phyloP scores from a whole-genome alignment of 1,140 invertebrate genomes.

The Hypothenemus hampei region DNA sequence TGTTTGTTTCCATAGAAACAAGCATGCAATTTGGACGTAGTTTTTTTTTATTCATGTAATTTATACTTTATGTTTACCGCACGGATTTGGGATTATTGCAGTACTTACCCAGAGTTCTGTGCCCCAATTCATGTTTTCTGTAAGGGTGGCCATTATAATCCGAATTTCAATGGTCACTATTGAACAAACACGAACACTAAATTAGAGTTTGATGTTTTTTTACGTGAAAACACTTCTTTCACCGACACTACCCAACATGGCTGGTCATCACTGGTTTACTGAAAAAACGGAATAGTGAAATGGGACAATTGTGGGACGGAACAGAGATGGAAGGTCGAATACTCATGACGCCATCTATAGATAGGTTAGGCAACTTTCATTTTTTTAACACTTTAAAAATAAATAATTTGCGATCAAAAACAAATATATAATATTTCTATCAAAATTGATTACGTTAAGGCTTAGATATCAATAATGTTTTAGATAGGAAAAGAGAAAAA shows the following conservation, averaged over 20 bases:
- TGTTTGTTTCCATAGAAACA: too few relatives aligned
- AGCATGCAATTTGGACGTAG: too few relatives aligned
- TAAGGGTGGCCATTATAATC: conserved; percentile 36
- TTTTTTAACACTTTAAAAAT: too few relatives aligned
- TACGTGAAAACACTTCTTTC: conserved; percentile 31
- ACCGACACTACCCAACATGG: conserved; percentile 39
- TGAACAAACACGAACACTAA: conserved; percentile 33
- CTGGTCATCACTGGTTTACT: conserved; percentile 22
- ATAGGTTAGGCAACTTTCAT: too few relatives aligned
- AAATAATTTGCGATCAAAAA: too few relatives aligned
- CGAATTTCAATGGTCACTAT: conserved; percentile 26
- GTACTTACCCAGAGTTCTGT: conserved; percentile 58
- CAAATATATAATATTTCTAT: too few relatives aligned
- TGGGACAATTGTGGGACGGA: conserved; percentile 7
- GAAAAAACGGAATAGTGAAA: conserved; percentile 15
- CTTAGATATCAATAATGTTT: too few relatives aligned
- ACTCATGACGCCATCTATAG: too few relatives aligned
- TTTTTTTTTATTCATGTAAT: neutral
- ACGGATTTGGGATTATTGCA: neutral
- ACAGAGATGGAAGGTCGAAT: conserved; percentile 13
- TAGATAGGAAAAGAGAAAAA: too few relatives aligned
- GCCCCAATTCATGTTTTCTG: conserved; percentile 55
- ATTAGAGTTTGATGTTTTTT: conserved; percentile 25
- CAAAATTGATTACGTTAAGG: too few relatives aligned
- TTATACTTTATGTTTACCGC: neutral